Percentiles rank a stretch among this genome's conserved stretches.
Conservation (phyloP, 2,113 vertebrate genomes). For the Pygathrix nemaeus region DNA sequence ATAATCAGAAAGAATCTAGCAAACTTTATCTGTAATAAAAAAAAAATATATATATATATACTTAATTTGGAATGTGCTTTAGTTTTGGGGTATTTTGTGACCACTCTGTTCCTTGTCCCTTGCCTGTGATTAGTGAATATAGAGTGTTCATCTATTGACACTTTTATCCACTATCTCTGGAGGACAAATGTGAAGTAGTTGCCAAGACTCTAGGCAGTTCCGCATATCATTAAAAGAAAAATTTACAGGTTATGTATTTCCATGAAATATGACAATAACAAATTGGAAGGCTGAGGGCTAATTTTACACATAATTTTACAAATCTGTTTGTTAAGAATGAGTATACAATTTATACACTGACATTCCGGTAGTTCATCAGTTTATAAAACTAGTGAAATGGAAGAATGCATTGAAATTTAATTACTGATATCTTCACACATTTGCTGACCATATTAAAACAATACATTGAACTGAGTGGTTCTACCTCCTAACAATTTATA, state of each 20-base stretch:
- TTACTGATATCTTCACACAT: conserved; percentile 13
- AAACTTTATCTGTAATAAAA: neutral
- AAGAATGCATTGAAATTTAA: conserved; percentile 30
- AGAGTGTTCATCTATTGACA: neutral
- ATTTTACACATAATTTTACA: conserved; percentile 46
- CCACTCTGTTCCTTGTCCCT: neutral
- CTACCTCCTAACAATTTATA: neutral
- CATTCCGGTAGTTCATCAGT: conserved; percentile 24
- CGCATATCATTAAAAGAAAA: neutral
- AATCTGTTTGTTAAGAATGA: neutral
- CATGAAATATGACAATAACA: neutral
- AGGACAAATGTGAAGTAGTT: neutral
- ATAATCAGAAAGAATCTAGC: neutral
- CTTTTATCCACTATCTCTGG: neutral
- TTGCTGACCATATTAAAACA: conserved; percentile 36
- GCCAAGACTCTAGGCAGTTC: neutral
- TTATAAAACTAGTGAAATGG: conserved; percentile 12
- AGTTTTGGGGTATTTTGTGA: neutral
- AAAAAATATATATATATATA: neutral
- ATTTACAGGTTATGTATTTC: neutral
- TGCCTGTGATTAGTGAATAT: neutral
- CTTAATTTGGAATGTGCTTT: neutral
- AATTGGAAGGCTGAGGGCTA: neutral
- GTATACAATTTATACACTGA: neutral
- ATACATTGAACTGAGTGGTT: neutral